A percentile compares a stretch with the other conserved stretches of the same genome.
phyloP scores from a whole-genome alignment of 2,797 vertebrate genomes.

The Chiroxiphia lanceolata region DNA sequence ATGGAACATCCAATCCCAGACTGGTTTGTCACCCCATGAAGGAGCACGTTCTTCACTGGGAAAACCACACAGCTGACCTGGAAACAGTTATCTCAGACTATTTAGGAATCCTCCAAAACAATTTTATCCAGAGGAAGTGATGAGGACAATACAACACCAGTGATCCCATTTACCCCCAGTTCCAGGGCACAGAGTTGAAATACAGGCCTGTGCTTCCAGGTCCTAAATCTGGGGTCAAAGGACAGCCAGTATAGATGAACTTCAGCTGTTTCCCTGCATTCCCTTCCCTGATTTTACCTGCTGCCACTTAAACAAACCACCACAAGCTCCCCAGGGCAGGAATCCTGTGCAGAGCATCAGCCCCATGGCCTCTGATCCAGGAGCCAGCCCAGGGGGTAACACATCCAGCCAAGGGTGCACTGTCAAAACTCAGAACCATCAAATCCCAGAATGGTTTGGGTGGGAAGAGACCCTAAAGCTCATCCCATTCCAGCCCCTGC shows the following conservation, averaged over 20 bases:
- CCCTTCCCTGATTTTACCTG: not conserved
- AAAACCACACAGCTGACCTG: not conserved
- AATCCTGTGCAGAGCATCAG: not conserved
- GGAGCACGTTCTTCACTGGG: not conserved
- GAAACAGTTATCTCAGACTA: not conserved
- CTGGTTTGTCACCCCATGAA: not conserved
- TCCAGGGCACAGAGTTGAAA: not conserved
- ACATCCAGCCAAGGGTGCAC: not conserved
- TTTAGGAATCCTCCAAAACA: not conserved
- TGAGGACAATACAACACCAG: fast-evolving
- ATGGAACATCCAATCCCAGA: not conserved
- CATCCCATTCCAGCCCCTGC: not conserved
- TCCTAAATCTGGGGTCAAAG: not conserved
- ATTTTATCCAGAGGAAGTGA: not conserved
- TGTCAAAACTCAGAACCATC: not conserved
- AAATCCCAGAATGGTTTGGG: not conserved
- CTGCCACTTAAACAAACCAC: not conserved
- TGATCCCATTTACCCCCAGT: not conserved
- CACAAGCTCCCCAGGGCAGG: not conserved
- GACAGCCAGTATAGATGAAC: not conserved
- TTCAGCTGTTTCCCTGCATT: not conserved
- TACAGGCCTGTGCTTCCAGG: not conserved
- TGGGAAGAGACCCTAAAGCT: not conserved
- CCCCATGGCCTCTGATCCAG: not conserved
- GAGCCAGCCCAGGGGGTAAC: not conserved